A percentile compares a stretch with the other conserved stretches of the same genome.
phyloP scores from a whole-genome alignment of 2,888 invertebrate species.

The Venustoraphidia nigricollis region DNA sequence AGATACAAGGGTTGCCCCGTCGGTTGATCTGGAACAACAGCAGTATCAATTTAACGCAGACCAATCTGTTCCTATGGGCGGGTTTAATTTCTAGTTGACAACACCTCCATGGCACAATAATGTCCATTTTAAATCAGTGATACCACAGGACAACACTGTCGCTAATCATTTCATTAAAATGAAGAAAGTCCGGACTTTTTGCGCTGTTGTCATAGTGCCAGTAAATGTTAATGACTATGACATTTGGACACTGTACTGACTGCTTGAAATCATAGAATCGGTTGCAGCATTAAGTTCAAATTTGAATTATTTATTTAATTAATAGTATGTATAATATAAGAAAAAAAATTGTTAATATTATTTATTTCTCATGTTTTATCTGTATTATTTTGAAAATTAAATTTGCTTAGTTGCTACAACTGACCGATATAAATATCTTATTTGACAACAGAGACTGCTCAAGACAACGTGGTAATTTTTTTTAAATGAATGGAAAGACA shows the following conservation, averaged over 20 bases:
- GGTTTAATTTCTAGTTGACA: conserved; percentile 56
- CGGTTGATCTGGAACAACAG: conserved; percentile 50
- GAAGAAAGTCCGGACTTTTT: too few species aligned
- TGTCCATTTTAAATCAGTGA: neutral
- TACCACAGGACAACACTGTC: neutral
- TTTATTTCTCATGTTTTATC: neutral
- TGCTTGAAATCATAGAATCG: too few species aligned
- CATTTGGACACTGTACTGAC: too few species aligned
- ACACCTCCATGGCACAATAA: conserved; percentile 1
- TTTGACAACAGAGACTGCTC: too few species aligned
- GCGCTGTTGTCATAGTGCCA: too few species aligned
- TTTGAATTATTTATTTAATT: neutral
- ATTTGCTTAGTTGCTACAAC: neutral
- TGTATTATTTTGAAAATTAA: neutral
- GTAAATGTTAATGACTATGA: too few species aligned
- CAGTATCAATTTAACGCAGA: conserved; percentile 60
- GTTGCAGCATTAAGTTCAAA: too few species aligned
- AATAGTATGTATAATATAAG: neutral
- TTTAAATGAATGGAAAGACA: too few species aligned
- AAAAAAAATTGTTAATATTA: neutral
- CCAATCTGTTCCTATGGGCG: conserved; percentile 59
- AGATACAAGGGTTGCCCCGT: conserved; percentile 63
- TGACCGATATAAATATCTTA: too few species aligned
- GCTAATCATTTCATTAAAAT: neutral
- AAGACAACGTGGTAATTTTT: too few species aligned